These are phyloP conservation scores for Meriones psammophilus DNA, from an alignment of 2,797 vertebrate genomes.

Conservation along the genomic window DNA sequence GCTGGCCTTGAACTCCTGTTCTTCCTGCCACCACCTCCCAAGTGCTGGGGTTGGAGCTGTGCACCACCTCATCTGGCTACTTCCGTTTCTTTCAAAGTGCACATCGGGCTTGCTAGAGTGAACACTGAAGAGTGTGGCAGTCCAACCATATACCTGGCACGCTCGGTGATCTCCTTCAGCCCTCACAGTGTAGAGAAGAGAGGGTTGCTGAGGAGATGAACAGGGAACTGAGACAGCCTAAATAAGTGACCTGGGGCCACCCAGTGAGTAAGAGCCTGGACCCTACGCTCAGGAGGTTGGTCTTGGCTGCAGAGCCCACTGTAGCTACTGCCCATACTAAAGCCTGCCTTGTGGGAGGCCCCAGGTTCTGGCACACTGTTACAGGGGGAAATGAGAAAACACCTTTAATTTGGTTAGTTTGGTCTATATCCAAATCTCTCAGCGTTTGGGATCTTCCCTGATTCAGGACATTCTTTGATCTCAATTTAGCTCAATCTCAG, in stretches of 20 bases:
- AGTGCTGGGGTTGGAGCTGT: too few species aligned
- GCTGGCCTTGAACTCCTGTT: neutral
- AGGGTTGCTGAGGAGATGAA: neutral
- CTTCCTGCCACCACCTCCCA: neutral
- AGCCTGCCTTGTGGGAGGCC: neutral
- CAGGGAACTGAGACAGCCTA: neutral
- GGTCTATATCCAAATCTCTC: slow-evolving; percentile 5
- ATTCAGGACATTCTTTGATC: neutral
- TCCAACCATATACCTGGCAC: neutral
- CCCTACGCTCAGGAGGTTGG: neutral
- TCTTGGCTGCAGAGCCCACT: neutral
- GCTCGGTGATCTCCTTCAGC: neutral
- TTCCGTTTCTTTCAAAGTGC: neutral
- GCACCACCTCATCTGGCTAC: neutral
- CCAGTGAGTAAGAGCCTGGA: neutral
- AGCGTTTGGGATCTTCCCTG: neutral
- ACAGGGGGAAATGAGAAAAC: neutral
- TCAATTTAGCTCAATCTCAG: neutral
- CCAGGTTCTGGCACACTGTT: neutral
- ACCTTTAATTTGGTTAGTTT: slow-evolving; percentile 17
- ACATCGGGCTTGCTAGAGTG: neutral
- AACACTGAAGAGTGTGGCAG: neutral
- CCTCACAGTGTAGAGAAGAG: neutral
- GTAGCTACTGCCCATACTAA: neutral
- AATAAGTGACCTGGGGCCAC: neutral